phyloP scores from a whole-genome alignment of 2,113 vertebrate species.

The Peucedramus taeniatus region DNA sequence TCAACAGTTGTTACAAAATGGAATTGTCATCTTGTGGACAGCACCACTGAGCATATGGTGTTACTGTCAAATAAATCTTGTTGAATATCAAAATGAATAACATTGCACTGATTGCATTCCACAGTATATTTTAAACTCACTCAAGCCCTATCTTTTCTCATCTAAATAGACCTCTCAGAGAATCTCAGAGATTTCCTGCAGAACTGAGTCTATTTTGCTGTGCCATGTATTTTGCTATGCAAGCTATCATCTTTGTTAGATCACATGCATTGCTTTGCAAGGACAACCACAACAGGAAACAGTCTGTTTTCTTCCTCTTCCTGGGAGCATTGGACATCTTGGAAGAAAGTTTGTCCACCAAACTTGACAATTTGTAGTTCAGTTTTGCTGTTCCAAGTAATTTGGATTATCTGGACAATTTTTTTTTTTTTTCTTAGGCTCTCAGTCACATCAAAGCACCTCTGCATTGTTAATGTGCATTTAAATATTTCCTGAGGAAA shows the following conservation, averaged over 20 bases:
- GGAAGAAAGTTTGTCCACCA: not conserved
- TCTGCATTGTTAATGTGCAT: not conserved
- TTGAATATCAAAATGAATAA: slow-evolving; percentile 46
- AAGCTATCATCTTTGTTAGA: not conserved
- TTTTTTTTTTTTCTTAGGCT: not conserved
- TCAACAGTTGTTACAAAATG: slow-evolving; percentile 50
- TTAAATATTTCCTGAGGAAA: not conserved
- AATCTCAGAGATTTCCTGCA: not conserved
- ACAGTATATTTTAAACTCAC: slow-evolving; percentile 12
- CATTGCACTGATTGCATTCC: not conserved
- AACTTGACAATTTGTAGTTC: not conserved
- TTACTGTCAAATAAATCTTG: slow-evolving; percentile 53
- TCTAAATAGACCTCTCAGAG: not conserved
- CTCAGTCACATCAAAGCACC: not conserved
- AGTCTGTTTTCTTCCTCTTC: not conserved
- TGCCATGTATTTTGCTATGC: not conserved
- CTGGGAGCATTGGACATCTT: not conserved
- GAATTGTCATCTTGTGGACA: slow-evolving; percentile 55
- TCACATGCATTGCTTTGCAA: not conserved
- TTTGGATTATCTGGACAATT: not conserved
- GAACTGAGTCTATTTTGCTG: not conserved
- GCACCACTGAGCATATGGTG: slow-evolving; percentile 43
- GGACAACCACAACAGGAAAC: not conserved
- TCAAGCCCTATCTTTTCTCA: slow-evolving; percentile 32
- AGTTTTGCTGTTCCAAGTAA: not conserved